Evolutionary conservation across 37 sponge, comb jelly and placozoan genomes (phyloP), one percentile per base, ranked within the genome.

Genomic region (Crambe crambe): DNA sequence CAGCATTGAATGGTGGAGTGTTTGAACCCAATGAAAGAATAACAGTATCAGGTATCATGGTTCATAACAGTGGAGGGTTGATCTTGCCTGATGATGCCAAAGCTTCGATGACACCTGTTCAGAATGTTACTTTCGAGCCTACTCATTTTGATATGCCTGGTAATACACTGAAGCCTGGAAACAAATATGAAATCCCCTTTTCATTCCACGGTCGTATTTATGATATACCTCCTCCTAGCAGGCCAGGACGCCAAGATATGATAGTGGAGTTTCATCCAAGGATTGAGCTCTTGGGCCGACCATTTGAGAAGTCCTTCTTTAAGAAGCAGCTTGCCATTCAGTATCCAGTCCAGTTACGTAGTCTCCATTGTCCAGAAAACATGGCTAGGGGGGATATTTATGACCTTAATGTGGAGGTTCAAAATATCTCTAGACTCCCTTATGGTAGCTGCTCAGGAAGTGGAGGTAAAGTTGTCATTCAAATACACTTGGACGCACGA

Each of bases 21-120:
- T 87, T 92, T 84, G 89, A 92, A 40, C 93, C 93, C 62, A 92
- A 92, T 75, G 93, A 92, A 56, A 62, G 80, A 41, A 78, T 92
- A 37, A 37, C 69, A 25, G 67, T 92, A 6, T 54, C 74, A 22
- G 73, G 58, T n/a, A 66, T 92, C 6, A n/a, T 25, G 2, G 37
- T 84, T 1, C n/a, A 31, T 23, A 92, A 92, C 58, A 63, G n/a
- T 74, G 90, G 85, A 18, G 82, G 77, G 15, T 58, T 88, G 6
- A 44, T 81, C 21, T 75, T 92, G 21, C 85, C 93, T 59, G 71
- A 85, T 22, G 89, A 86, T 20, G 85, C 86, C 6, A 30, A 60
- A 21, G 78, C 66, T 4, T 81, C 72, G 30, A 80, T 92, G 1
- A 42, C 81, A 20, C 67, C 81, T 9, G 43, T 39, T 69, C 8